Conservation (phyloP, 64 coral and sea anemone genomes). For the Stylophora pistillata region DNA sequence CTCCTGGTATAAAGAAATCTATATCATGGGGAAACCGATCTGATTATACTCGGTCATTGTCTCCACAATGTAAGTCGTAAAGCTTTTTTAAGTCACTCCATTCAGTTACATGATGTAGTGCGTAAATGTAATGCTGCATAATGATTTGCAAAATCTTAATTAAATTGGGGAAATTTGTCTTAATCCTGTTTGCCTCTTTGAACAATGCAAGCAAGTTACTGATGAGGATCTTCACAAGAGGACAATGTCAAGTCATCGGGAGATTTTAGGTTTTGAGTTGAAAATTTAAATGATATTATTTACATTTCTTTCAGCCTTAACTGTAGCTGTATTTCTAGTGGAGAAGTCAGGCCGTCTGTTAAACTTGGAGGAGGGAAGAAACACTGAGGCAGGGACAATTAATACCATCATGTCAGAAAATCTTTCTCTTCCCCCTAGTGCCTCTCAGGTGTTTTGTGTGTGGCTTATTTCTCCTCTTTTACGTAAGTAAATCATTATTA, state of each 20-base stretch:
- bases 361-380: constrained; percentile 86
- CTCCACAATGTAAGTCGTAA: constrained; percentile 52
- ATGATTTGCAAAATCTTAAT: no score
- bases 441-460: constrained; percentile 80
- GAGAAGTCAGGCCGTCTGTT: constrained; percentile 89
- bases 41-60: constrained; percentile 12
- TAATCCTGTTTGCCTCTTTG: no score
- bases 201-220: no score
- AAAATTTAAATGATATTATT: not conserved
- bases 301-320: constrained; percentile 72
- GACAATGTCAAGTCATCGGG: not conserved
- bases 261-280: not conserved
- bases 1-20: constrained; percentile 34
- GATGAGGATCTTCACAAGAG: not conserved
- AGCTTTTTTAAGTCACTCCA: not conserved
- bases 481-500: constrained; percentile 42
- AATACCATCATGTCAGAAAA: constrained; percentile 95
- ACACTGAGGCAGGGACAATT: constrained; percentile 85
- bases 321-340: constrained; percentile 88
- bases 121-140: not conserved
- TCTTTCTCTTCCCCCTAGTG: constrained; percentile 65
- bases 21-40: constrained; percentile 13
- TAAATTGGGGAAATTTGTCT: no score
- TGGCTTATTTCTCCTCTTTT: constrained; percentile 94
- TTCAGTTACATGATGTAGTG: not conserved